Evolutionary conservation across 2,888 invertebrate species (phyloP).

Genomic region (Platycheirus albimanus): DNA sequence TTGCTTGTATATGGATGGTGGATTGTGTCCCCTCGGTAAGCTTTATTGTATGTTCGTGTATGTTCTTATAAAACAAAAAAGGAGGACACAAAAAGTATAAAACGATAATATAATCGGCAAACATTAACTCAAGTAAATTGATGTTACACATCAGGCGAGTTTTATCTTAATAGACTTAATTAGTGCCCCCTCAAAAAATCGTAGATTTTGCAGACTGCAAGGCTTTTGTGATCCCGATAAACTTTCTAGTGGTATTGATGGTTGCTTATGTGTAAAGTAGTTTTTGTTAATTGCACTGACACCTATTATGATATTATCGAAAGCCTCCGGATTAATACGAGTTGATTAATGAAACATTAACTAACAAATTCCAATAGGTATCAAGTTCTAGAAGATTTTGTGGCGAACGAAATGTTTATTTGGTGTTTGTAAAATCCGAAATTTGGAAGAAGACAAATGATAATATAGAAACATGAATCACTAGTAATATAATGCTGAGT

Average conservation of each 20-base stretch:
- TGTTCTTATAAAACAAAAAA: conserved; percentile 11
- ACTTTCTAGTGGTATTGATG: conserved; percentile 20
- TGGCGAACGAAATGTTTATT: too few species aligned
- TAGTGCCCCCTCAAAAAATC: conserved; percentile 67
- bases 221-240: conserved; percentile 42
- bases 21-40: conserved; percentile 52
- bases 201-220: conserved; percentile 32
- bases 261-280: conserved; percentile 51
- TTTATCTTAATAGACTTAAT: conserved; percentile 71
- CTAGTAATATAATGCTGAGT: too few species aligned
- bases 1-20: conserved; percentile 52
- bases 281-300: conserved; percentile 61
- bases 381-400: too few species aligned
- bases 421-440: too few species aligned
- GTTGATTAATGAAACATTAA: conserved; percentile 61
- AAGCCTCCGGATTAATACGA: conserved; percentile 20
- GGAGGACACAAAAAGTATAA: conserved; percentile 27
- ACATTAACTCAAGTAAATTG: conserved; percentile 74
- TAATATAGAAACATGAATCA: too few species aligned
- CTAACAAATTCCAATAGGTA: too few species aligned
- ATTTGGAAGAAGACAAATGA: too few species aligned
- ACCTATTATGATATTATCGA: conserved; percentile 52
- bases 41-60: conserved; percentile 51
- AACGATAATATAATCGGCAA: conserved; percentile 65
- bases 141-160: conserved; percentile 63